These are phyloP conservation scores for Entomobrya multifasciata DNA, from an alignment of 2,888 invertebrate genomes.

Conservation along the genomic window DNA sequence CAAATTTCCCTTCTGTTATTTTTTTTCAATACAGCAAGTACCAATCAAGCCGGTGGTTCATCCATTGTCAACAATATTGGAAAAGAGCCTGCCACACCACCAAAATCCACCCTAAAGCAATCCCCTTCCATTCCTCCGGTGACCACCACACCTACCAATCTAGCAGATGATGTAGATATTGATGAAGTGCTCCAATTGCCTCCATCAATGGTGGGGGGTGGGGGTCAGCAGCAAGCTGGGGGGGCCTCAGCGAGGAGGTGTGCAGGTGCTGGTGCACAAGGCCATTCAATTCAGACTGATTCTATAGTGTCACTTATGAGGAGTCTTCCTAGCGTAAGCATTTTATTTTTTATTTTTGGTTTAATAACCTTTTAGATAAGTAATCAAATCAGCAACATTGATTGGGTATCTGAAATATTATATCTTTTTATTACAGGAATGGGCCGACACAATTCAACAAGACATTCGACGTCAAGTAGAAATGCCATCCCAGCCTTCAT, in stretches of 20 bases:
- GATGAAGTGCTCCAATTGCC: slow-evolving; percentile 68
- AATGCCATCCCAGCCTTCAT: slow-evolving; percentile 84
- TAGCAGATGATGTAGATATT: slow-evolving; percentile 59
- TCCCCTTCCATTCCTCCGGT: no score
- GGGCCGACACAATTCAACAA: slow-evolving; percentile 93
- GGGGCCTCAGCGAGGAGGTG: slow-evolving; percentile 28
- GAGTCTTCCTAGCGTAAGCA: slow-evolving; percentile 61
- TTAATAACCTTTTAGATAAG: not conserved
- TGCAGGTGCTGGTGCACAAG: not conserved
- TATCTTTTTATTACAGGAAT: slow-evolving; percentile 84
- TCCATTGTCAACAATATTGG: no score
- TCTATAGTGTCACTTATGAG: slow-evolving; percentile 37
- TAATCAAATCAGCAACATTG: no score
- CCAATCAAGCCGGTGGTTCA: no score
- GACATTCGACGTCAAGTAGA: slow-evolving; percentile 89
- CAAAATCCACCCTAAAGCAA: no score
- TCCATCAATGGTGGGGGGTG: slow-evolving; percentile 49
- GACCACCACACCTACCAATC: not conserved
- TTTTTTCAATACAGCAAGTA: no score
- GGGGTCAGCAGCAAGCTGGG: no score
- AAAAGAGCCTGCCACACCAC: not conserved
- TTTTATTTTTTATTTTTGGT: not conserved
- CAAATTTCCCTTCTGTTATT: no score
- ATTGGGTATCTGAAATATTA: no score
- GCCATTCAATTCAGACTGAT: slow-evolving; percentile 59